phyloP scores from a whole-genome alignment of 2,797 vertebrate species.

The Halcyon leucocephala region DNA sequence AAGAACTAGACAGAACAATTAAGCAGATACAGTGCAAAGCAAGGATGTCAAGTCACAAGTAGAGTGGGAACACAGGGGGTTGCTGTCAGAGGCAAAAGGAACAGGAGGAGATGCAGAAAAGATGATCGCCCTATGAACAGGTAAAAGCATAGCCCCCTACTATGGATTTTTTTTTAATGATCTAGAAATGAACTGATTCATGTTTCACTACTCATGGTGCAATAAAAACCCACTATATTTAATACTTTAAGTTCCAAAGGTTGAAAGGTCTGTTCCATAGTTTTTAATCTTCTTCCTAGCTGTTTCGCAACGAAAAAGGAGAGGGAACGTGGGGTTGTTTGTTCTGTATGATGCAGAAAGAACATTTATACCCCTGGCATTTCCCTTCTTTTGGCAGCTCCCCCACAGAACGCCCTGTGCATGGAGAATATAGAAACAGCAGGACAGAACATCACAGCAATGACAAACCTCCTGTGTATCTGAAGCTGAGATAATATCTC shows the following conservation, averaged over 20 bases:
- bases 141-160: not conserved
- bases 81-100: not conserved
- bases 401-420: not conserved
- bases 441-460: not conserved
- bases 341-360: not conserved
- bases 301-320: not conserved
- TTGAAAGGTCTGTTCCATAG: not conserved
- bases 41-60: not conserved
- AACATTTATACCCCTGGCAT: slow-evolving; percentile 21
- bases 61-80: not conserved
- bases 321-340: not conserved
- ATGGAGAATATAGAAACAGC: not conserved
- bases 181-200: not conserved
- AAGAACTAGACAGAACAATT: not conserved
- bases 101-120: not conserved
- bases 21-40: not conserved
- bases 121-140: not conserved
- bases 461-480: not conserved
- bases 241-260: not conserved
- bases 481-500: not conserved
- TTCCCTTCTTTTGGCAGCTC: slow-evolving; percentile 29
- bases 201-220: not conserved
- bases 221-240: not conserved
- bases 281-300: not conserved
- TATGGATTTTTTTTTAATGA: not conserved